phyloP scores from a whole-genome alignment of 1,140 invertebrate species.

The Tachypleus tridentatus region DNA sequence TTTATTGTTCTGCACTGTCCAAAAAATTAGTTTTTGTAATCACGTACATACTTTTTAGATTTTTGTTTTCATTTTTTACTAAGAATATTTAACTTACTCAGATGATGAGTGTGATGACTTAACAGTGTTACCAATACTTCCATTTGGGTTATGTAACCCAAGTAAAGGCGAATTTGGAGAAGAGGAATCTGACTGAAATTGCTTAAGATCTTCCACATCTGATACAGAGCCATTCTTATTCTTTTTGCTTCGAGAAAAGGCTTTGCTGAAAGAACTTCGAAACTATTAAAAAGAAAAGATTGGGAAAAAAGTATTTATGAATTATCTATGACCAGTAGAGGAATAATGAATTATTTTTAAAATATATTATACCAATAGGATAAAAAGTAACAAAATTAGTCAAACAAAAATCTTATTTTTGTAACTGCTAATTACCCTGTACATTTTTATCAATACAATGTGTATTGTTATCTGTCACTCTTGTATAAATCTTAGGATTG shows the following conservation, averaged over 20 bases:
- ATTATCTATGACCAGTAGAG: too few species aligned
- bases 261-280: slow-evolving; percentile 91
- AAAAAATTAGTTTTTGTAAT: too few species aligned
- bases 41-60: too few species aligned
- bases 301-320: not conserved
- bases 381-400: too few species aligned
- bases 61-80: not conserved
- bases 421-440: too few species aligned
- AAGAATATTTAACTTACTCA: slow-evolving; percentile 33
- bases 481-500: too few species aligned
- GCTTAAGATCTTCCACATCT: slow-evolving; percentile 43
- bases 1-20: too few species aligned
- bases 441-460: too few species aligned
- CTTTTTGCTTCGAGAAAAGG: slow-evolving; percentile 70
- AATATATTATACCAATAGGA: too few species aligned
- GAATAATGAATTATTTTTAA: too few species aligned
- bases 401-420: too few species aligned
- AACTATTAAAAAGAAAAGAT: slow-evolving; percentile 40
- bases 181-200: slow-evolving; percentile 20
- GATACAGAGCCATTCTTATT: slow-evolving; percentile 48
- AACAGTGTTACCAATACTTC: slow-evolving; percentile 23
- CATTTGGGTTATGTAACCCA: slow-evolving; percentile 30
- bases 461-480: too few species aligned
- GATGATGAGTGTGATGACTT: slow-evolving; percentile 40
- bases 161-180: slow-evolving; percentile 25